Evolutionary conservation across 1,140 invertebrate species (phyloP), one percentile per base, ranked within the genome.

Genomic region (Druon quercuslanigerum): DNA sequence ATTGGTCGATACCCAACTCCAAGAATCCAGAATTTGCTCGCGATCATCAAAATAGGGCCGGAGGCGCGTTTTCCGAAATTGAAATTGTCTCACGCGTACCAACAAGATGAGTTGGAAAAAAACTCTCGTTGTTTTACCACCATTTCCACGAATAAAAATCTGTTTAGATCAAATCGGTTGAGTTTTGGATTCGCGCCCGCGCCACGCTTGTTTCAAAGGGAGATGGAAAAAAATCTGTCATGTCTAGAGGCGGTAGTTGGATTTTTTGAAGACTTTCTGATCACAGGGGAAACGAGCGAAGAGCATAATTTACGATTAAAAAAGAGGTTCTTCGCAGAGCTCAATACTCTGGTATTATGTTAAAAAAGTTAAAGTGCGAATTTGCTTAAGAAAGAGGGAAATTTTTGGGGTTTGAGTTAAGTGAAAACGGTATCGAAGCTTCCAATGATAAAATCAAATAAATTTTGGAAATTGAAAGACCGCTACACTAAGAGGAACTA

Each of bases 181-280:
- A 54, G n/a, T 71, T 82, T 60, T 71, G 80, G 77, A 0, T 66
- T 82, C 14, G 12, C 74, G 2, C 75, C 74, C 1, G 77, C 80
- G 16, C 77, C 75, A 6, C 75, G 79, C 16, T 8, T 81, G 1
- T 78, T 78, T 72, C 79, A 81, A 33, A 72, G 74, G 17, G 72
- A 78, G 60, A 83, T 79, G 14, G 78, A 79, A 72, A 77, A 76
- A 66, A 3, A 80, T 20, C 51, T 82, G 4, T n/a, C 51, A 7
- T 76, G 51, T 50, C 66, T 83, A 1, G 50, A 72, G 6, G 71
- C 54, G n/a, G n/a, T n/a, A n/a, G n/a, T n/a, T n/a, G n/a, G n/a
- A n/a, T 83, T 81, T 20, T 83, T 89, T 17, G 87, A 91, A 71
- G 89, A 90, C 72, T 81, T 91, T 66, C 77, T 91, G 6, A 73